Evolutionary conservation across 2,888 invertebrate genomes (phyloP).

Genomic region (Amphiduros pacificus): DNA sequence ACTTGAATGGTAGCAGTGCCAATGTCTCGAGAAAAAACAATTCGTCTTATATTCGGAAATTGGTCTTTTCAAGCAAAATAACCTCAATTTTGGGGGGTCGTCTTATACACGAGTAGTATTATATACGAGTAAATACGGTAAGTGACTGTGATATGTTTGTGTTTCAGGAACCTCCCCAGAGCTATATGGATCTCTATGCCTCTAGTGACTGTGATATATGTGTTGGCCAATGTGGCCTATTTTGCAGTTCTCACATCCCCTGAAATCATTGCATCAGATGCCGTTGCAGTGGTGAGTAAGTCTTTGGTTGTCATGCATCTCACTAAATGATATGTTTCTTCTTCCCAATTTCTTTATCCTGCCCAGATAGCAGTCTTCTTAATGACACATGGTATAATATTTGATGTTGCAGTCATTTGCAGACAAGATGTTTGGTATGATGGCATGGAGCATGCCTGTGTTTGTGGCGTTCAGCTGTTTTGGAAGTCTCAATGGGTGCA

Average conservation of each 20-base stretch:
- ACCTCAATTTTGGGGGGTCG: too few species aligned
- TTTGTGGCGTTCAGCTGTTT: conserved; percentile 93
- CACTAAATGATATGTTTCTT: background rate
- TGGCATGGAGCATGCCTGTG: conserved; percentile 88
- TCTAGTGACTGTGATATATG: conserved; percentile 82
- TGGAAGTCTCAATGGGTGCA: conserved; percentile 89
- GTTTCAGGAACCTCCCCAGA: conserved; percentile 71
- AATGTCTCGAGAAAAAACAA: too few species aligned
- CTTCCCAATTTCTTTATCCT: background rate
- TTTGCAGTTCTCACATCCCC: conserved; percentile 29
- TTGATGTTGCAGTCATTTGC: conserved; percentile 60
- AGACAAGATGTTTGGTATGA: conserved; percentile 77
- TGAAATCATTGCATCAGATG: conserved; percentile 30
- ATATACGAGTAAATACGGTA: too few species aligned
- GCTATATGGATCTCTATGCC: conserved; percentile 90
- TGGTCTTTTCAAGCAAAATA: too few species aligned
- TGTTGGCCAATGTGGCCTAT: conserved; percentile 70
- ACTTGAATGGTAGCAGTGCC: too few species aligned
- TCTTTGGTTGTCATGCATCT: background rate
- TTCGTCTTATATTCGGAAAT: too few species aligned
- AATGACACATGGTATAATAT: background rate
- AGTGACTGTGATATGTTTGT: background rate
- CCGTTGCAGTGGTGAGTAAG: conserved; percentile 32
- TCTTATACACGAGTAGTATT: too few species aligned
- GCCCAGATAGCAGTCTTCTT: background rate